Conservation (phyloP, 2,797 vertebrate species). For the Micrastur ruficollis region DNA sequence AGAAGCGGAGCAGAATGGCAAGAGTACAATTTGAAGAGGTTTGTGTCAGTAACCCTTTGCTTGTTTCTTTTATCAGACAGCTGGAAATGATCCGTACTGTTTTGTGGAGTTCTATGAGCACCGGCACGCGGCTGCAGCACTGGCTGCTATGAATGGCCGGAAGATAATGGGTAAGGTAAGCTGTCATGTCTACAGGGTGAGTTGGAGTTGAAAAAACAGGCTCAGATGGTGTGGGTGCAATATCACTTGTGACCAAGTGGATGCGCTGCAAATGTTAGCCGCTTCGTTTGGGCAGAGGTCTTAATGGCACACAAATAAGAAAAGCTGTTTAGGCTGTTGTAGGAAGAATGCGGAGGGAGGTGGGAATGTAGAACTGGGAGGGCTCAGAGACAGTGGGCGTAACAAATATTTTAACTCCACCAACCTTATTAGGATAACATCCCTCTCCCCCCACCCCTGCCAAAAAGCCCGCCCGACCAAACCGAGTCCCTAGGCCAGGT, state of each 20-base stretch:
- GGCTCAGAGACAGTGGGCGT: rapidly evolving
- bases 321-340: not conserved
- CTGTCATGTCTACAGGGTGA: constrained; percentile 81
- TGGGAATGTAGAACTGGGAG: not conserved
- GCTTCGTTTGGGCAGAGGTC: rapidly evolving
- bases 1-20: not conserved
- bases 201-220: not conserved
- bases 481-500: not conserved
- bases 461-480: not conserved
- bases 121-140: constrained; percentile 93
- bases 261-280: not conserved
- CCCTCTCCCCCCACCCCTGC: too few species aligned
- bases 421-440: not conserved
- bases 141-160: constrained; percentile 98
- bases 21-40: not conserved
- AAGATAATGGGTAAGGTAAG: constrained; percentile 99
- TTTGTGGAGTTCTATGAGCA: constrained; percentile 99
- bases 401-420: not conserved
- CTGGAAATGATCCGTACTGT: constrained; percentile 97
- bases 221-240: not conserved
- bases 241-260: rapidly evolving
- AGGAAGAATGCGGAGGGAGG: not conserved
- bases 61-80: constrained; percentile 80
- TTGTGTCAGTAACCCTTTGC: not conserved
- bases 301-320: rapidly evolving